A percentile compares a stretch with the other conserved stretches of the same genome.
Conservation (phyloP, 2,888 invertebrate genomes). For the Diploptera punctata region DNA sequence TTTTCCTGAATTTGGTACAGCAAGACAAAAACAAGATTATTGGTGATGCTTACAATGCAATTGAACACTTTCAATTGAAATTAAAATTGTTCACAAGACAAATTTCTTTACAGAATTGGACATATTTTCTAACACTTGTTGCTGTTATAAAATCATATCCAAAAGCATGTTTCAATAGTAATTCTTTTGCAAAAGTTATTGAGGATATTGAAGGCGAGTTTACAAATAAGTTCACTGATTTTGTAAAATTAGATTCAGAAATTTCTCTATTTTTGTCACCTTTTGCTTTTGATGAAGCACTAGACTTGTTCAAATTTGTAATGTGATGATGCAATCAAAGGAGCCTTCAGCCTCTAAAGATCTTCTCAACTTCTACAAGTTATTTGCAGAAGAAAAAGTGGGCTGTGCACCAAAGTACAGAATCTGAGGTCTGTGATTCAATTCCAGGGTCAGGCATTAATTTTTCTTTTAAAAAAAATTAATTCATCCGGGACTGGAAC, state of each 20-base stretch:
- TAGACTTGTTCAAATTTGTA: neutral
- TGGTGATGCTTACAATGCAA: conserved; percentile 3
- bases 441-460: too few relatives aligned
- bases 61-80: neutral
- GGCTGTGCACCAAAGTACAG: too few relatives aligned
- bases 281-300: neutral
- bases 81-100: neutral
- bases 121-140: neutral
- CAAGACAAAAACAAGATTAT: neutral
- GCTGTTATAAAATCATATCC: neutral
- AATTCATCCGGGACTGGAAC: too few relatives aligned
- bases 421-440: too few relatives aligned
- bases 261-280: neutral
- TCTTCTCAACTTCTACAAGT: conserved; percentile 1
- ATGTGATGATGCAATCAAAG: neutral
- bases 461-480: too few relatives aligned
- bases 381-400: neutral
- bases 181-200: conserved; percentile 5
- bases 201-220: neutral
- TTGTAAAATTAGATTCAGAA: conserved; percentile 4
- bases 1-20: too few relatives aligned
- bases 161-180: neutral
- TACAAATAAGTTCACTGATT: neutral
- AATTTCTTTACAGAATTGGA: conserved; percentile 13
- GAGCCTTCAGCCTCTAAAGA: conserved; percentile 7